These are phyloP conservation scores for Pachycephala philippinensis DNA, from an alignment of 2,113 vertebrate species.

Conservation along the genomic window DNA sequence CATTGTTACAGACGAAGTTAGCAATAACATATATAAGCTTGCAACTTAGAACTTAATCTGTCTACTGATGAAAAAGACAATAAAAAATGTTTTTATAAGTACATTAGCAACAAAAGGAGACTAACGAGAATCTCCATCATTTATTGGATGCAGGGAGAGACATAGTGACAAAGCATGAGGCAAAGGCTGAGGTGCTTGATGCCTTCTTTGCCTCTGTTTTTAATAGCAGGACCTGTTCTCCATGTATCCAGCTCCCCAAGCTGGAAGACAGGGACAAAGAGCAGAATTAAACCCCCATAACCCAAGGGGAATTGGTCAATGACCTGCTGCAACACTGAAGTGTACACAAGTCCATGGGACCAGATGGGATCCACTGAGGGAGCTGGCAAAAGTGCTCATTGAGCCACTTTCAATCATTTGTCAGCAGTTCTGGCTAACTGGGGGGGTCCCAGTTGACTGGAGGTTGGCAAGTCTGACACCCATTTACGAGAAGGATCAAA, in stretches of 20 bases:
- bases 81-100: neutral
- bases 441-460: neutral
- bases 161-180: neutral
- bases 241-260: neutral
- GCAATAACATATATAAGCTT: neutral
- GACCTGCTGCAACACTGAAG: neutral
- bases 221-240: neutral
- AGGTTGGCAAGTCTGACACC: neutral
- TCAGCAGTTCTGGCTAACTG: neutral
- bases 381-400: neutral
- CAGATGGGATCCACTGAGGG: neutral
- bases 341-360: neutral
- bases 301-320: neutral
- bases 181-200: neutral
- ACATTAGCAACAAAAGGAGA: neutral
- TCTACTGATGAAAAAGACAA: neutral
- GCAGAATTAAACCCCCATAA: rapidly evolving
- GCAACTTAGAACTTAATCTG: neutral
- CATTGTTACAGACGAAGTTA: neutral
- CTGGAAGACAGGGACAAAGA: neutral
- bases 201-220: neutral
- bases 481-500: too few species aligned
- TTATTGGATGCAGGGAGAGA: neutral
- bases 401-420: neutral
- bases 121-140: rapidly evolving